A percentile compares a stretch with the other conserved stretches of the same genome.
These are phyloP conservation scores for Phymorhynchus buccinoides DNA, from an alignment of 1,140 invertebrate genomes.

Conservation along the genomic window DNA sequence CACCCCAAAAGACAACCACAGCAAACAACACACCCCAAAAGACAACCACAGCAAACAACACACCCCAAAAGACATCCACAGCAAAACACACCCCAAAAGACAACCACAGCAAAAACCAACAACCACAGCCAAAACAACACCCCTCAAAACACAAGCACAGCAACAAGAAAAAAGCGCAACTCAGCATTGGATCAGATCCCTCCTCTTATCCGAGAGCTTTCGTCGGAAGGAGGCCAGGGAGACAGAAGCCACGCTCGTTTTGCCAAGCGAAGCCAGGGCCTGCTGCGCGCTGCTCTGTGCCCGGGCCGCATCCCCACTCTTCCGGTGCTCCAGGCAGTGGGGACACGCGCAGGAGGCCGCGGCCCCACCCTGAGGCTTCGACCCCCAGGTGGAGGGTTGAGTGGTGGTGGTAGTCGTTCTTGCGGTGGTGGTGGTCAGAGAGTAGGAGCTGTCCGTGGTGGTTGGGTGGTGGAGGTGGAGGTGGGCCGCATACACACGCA, in stretches of 20 bases:
- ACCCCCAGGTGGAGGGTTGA: not conserved
- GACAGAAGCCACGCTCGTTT: not conserved
- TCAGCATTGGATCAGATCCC: too few species aligned
- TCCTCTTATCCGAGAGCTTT: not conserved
- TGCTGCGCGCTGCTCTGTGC: not conserved
- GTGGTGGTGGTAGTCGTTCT: not conserved
- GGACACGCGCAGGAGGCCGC: not conserved
- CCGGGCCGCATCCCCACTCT: not conserved
- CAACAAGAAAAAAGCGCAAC: too few species aligned
- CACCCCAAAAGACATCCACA: too few species aligned
- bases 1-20: too few species aligned
- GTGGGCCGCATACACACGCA: not conserved
- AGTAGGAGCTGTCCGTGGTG: not conserved
- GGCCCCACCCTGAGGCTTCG: too few species aligned
- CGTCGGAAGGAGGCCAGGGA: not conserved
- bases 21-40: too few species aligned
- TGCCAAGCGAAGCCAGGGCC: not conserved
- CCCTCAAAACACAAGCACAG: too few species aligned
- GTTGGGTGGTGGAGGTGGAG: too few species aligned
- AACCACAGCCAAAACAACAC: too few species aligned
- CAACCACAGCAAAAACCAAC: too few species aligned
- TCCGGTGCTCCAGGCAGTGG: not conserved
- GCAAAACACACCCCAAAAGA: too few species aligned
- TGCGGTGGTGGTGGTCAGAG: not conserved
- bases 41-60: too few species aligned